phyloP scores from a whole-genome alignment of 2,113 vertebrate species.

The Tapirus terrestris region DNA sequence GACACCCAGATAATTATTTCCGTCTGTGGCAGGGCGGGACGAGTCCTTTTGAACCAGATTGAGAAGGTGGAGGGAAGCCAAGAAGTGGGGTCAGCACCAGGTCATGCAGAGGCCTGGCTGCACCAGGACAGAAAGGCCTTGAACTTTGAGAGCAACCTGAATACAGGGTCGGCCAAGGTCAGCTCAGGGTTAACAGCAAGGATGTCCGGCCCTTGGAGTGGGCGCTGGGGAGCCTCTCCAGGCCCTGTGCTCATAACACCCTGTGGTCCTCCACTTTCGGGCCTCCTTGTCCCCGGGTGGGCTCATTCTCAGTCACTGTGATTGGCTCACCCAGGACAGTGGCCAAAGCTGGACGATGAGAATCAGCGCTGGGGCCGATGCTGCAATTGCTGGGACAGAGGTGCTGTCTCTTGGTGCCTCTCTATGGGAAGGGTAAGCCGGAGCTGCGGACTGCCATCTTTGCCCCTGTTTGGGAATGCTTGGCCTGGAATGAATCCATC shows the following conservation, averaged over 20 bases:
- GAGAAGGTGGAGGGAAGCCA: neutral
- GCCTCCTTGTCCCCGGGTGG: neutral
- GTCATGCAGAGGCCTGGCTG: neutral
- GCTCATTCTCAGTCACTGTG: neutral
- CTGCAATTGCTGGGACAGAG: neutral
- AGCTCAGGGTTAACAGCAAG: neutral
- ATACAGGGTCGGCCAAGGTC: neutral
- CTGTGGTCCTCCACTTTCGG: neutral
- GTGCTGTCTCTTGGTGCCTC: fast-evolving
- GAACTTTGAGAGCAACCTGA: neutral
- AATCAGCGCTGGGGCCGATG: fast-evolving
- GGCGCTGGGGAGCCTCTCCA: neutral
- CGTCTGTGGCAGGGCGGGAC: neutral
- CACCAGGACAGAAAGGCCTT: neutral
- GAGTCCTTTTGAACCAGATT: neutral
- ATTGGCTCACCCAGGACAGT: neutral
- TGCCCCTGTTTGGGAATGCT: neutral
- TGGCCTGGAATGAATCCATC: fast-evolving
- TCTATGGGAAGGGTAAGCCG: fast-evolving
- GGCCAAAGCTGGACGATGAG: fast-evolving
- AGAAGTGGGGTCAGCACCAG: neutral
- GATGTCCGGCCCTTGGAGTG: neutral
- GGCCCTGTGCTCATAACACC: no score
- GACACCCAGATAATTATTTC: neutral
- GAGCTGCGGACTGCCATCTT: fast-evolving